phyloP scores from a whole-genome alignment of 2,888 invertebrate genomes.

The Sclerodermus sp. region DNA sequence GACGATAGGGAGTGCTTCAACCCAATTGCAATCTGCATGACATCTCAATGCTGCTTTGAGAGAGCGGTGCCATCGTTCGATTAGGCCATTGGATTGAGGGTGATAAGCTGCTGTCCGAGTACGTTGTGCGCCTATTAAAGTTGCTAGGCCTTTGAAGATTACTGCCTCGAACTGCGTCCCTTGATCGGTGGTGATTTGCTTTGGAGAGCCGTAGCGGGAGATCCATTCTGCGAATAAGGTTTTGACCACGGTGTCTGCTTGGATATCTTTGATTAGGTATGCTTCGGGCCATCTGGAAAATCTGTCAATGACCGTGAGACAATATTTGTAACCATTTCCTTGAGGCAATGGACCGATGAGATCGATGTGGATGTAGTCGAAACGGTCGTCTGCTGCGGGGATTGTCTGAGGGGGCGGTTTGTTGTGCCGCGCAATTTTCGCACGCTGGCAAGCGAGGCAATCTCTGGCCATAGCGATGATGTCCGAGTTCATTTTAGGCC shows the following conservation, averaged over 20 bases:
- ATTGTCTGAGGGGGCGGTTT: background rate
- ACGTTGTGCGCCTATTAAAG: slow-evolving; percentile 11
- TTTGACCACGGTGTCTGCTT: too few relatives aligned
- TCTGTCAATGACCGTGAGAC: background rate
- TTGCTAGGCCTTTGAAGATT: slow-evolving; percentile 32
- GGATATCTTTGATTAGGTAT: too few relatives aligned
- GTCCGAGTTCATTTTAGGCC: background rate
- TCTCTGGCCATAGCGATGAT: background rate
- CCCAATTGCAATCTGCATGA: slow-evolving; percentile 19
- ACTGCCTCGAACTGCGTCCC: slow-evolving; percentile 48
- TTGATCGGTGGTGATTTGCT: slow-evolving; percentile 34
- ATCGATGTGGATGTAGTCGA: background rate
- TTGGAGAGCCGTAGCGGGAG: slow-evolving; percentile 18
- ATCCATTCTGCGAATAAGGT: slow-evolving; percentile 20
- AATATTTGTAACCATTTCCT: background rate
- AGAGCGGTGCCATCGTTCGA: slow-evolving; percentile 32
- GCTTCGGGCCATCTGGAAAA: slow-evolving; percentile 7
- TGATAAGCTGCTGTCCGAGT: slow-evolving; percentile 23
- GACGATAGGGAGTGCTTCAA: slow-evolving; percentile 21
- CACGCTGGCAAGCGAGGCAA: background rate
- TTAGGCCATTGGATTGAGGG: slow-evolving; percentile 31
- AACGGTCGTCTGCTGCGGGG: background rate
- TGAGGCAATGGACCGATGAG: background rate
- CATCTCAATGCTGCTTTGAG: slow-evolving; percentile 30
- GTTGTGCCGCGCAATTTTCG: background rate